Percentiles rank a stretch among this genome's conserved stretches.
These are phyloP conservation scores for Rhynchotus rufescens DNA, from an alignment of 2,797 vertebrate genomes.

Conservation along the genomic window DNA sequence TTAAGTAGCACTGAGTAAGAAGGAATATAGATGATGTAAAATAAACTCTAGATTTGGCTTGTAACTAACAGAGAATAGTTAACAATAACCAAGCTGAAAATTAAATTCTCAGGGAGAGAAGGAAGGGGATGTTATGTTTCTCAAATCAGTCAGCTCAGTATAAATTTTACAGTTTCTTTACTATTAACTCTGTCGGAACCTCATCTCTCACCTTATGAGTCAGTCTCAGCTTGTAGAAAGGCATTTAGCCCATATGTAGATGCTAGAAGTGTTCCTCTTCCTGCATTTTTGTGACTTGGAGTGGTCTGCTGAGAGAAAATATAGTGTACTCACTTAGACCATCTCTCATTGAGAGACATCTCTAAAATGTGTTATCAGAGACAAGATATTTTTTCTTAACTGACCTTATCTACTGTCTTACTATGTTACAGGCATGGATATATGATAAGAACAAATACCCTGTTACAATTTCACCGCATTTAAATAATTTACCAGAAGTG, in stretches of 20 bases:
- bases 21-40: conserved; percentile 12
- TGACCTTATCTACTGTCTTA: background rate
- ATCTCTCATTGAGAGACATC: background rate
- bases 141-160: background rate
- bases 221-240: background rate
- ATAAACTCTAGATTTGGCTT: conserved; percentile 32
- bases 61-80: background rate
- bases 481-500: background rate
- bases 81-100: conserved; percentile 26
- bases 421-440: background rate
- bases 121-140: background rate
- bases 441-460: background rate
- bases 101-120: background rate
- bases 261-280: background rate
- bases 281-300: background rate
- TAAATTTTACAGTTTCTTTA: background rate
- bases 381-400: conserved; percentile 8
- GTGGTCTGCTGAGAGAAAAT: background rate
- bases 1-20: conserved; percentile 62
- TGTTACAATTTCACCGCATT: background rate
- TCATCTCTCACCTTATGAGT: background rate
- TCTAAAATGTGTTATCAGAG: background rate
- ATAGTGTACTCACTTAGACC: background rate
- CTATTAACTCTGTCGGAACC: background rate
- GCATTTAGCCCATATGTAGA: background rate